Evolutionary conservation across 2,888 invertebrate species (phyloP), one percentile per base, ranked within the genome.

Genomic region (Capitulum mitella): DNA sequence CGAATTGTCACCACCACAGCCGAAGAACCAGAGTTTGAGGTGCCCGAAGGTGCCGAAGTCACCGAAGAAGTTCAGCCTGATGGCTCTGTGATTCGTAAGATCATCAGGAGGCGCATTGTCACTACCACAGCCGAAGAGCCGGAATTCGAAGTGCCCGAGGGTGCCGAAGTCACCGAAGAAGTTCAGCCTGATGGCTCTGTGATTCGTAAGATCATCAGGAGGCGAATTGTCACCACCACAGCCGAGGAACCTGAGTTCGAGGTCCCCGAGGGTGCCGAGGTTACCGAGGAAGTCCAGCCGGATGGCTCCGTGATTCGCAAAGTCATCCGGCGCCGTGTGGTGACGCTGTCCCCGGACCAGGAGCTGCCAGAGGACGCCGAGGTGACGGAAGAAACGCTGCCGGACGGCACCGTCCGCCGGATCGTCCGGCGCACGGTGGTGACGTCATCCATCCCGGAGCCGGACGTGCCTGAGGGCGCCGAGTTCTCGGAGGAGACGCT

Each of bases 401-500:
- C 76, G 1, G 76, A 76, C n/a, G 76, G 76, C 8, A 46, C 48
- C 16, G 32, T 46, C 32, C 76, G 76, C 29, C 43, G 76, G 8
- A 76, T 76, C 46, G 22, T 76, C 29, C 29, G 48, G 19, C 76
- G 76, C 10, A 76, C 76, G 14, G 76, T 76, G 46, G 43, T 76
- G 5, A 76, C 76, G 2, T 46, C 76, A 29, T 46, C 76, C 1
- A 70, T 70, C 19, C 70, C 70, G n/a, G 70, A 70, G 37, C 40
- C 70, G 8, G 40, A 70, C 22, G 70, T 70, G 10, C 70, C 70
- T 0, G 70, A 70, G 70, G 70, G 70, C n/a, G 70, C 70, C 26
- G 70, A 70, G 26, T 70, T 70, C 40, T 70, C 70, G 19, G 70
- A 70, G 70, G 70, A 70, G 19, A 70, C 70, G 26, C 40, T 70